A percentile compares a stretch with the other conserved stretches of the same genome.
Evolutionary conservation across 2,888 invertebrate species (phyloP).

Genomic region (Hermodice carunculata): DNA sequence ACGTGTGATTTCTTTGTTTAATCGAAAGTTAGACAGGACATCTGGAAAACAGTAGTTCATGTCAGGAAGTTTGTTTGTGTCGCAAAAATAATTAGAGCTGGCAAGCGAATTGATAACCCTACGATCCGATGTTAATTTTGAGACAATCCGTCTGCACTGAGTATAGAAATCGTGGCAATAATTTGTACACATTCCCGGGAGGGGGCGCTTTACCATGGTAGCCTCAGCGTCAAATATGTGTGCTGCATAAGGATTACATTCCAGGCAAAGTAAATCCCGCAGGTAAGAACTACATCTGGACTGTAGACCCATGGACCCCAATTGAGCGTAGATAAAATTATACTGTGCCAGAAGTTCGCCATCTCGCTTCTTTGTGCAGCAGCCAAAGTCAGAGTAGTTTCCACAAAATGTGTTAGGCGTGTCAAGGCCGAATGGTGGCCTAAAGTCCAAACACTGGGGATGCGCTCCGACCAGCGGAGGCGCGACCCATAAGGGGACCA

Average conservation of each 20-base stretch:
- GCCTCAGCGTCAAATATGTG: conserved; percentile 62
- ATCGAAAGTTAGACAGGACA: too few species aligned
- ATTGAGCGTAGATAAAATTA: conserved; percentile 24
- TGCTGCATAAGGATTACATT: conserved; percentile 65
- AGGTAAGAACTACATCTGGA: conserved; percentile 49
- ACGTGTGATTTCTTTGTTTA: conserved; percentile 45
- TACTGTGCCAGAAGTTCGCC: conserved; percentile 37
- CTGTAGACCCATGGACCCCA: not conserved
- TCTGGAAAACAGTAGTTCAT: conserved; percentile 62
- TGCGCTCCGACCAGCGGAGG: too few species aligned
- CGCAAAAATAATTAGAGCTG: conserved; percentile 46
- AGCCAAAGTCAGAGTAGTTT: conserved; percentile 59
- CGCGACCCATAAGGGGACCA: too few species aligned
- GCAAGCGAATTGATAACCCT: not conserved
- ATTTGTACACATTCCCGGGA: conserved; percentile 58
- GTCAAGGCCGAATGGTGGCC: conserved; percentile 55
- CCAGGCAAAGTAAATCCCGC: conserved; percentile 55
- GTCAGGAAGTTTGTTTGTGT: conserved; percentile 44
- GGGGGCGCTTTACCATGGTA: conserved; percentile 37
- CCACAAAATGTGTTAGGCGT: conserved; percentile 49
- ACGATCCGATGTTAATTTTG: conserved; percentile 41
- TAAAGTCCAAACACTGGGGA: conserved; percentile 63
- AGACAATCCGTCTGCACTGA: conserved; percentile 46
- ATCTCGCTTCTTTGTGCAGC: conserved; percentile 55
- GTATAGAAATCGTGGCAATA: conserved; percentile 53